phyloP scores from a whole-genome alignment of 2,797 vertebrate genomes.

The Coluber constrictor region DNA sequence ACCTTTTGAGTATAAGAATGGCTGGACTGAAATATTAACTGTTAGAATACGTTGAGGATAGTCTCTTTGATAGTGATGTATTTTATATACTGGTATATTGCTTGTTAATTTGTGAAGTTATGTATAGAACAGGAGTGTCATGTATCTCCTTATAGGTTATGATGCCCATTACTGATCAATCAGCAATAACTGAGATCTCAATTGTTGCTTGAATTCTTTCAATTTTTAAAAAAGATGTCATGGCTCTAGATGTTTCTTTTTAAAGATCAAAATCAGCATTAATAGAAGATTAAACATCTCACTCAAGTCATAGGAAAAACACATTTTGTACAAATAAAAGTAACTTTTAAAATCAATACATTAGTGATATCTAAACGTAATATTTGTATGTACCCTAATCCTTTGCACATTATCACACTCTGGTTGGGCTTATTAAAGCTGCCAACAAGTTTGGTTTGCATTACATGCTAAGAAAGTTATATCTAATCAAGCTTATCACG shows the following conservation, averaged over 20 bases:
- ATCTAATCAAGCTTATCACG: background rate
- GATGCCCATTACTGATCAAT: background rate
- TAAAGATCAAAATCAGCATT: background rate
- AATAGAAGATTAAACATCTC: background rate
- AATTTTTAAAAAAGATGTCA: background rate
- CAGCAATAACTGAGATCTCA: background rate
- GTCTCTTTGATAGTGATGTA: background rate
- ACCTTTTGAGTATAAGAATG: background rate
- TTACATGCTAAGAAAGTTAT: background rate
- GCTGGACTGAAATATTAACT: background rate
- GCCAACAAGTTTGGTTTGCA: background rate
- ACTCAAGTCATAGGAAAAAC: background rate
- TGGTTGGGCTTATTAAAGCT: background rate
- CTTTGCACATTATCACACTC: background rate
- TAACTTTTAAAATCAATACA: background rate
- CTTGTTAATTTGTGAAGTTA: background rate
- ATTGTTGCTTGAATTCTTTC: background rate
- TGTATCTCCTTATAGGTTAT: background rate
- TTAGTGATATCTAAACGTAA: background rate
- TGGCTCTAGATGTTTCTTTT: background rate
- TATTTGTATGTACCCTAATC: background rate
- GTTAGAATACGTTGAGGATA: background rate
- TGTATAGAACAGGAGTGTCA: background rate
- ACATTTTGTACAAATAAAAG: background rate
- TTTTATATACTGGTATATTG: background rate